phyloP scores from a whole-genome alignment of 92 coral and sea anemone genomes.

The Porites rus region DNA sequence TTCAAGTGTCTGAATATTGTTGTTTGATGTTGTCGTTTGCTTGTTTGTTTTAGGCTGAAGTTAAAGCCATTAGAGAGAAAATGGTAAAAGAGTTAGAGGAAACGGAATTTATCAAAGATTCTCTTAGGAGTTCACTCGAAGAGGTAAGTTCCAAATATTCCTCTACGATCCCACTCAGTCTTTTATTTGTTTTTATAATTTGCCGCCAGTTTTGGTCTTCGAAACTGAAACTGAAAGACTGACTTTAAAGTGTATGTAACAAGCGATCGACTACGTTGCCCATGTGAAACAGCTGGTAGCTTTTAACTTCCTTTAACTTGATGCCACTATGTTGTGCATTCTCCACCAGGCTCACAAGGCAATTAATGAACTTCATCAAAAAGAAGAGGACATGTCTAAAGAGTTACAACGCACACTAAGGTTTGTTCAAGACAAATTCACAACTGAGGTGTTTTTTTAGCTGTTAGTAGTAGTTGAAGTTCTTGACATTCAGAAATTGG shows the following conservation, averaged over 20 bases:
- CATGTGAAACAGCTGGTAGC: background rate
- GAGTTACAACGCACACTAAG: slow-evolving; percentile 32
- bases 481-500: no score
- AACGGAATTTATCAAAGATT: background rate
- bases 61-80: background rate
- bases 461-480: background rate
- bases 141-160: slow-evolving; percentile 3
- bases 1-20: background rate
- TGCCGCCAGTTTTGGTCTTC: no score
- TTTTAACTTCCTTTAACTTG: background rate
- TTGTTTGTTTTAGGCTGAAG: slow-evolving; percentile 22
- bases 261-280: background rate
- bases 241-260: no score
- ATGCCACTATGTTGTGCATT: background rate
- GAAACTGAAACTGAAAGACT: no score
- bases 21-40: no score
- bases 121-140: slow-evolving; percentile 16
- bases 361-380: slow-evolving; percentile 2
- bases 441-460: background rate
- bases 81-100: slow-evolving; percentile 15
- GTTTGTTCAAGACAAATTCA: slow-evolving; percentile 1
- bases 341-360: slow-evolving; percentile 20
- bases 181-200: no score
- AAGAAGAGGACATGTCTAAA: slow-evolving; percentile 22
- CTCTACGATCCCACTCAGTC: background rate